phyloP scores from a whole-genome alignment of 2,113 vertebrate genomes.

The Lophotis ruficrista region DNA sequence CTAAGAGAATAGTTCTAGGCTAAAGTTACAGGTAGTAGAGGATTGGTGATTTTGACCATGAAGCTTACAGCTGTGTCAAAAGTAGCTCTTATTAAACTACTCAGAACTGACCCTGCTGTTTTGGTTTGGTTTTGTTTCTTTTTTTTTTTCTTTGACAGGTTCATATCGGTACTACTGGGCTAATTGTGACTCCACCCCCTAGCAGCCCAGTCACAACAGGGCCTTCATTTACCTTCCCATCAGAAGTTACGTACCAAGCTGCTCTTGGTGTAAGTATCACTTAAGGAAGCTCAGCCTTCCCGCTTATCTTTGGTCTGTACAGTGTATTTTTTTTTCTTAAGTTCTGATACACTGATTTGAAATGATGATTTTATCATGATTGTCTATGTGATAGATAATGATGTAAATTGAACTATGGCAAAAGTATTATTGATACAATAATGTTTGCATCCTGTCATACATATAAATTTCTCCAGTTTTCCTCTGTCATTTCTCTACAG shows the following conservation, averaged over 20 bases:
- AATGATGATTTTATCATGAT: not conserved
- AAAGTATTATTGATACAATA: not conserved
- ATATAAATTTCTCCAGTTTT: not conserved
- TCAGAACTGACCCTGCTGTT: not conserved
- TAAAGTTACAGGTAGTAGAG: not conserved
- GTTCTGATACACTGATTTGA: not conserved
- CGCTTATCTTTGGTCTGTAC: not conserved
- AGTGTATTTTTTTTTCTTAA: not conserved
- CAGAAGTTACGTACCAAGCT: constrained; percentile 88
- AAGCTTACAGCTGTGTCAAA: not conserved
- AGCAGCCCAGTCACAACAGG: constrained; percentile 96
- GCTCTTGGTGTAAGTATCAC: constrained; percentile 78
- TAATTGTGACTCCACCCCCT: constrained; percentile 96
- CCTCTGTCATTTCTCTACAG: not conserved
- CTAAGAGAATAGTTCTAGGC: not conserved
- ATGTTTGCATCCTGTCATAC: not conserved
- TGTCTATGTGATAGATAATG: not conserved
- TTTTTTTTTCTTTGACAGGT: constrained; percentile 78
- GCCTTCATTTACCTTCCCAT: constrained; percentile 92
- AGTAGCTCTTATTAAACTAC: not conserved
- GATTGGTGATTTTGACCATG: not conserved
- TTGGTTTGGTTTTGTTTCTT: too few species aligned
- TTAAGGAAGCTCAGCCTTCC: not conserved
- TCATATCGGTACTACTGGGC: constrained; percentile 94
- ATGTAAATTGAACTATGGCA: not conserved